These are phyloP conservation scores for Dreissena polymorpha DNA, from an alignment of 1,140 invertebrate species.

Conservation along the genomic window DNA sequence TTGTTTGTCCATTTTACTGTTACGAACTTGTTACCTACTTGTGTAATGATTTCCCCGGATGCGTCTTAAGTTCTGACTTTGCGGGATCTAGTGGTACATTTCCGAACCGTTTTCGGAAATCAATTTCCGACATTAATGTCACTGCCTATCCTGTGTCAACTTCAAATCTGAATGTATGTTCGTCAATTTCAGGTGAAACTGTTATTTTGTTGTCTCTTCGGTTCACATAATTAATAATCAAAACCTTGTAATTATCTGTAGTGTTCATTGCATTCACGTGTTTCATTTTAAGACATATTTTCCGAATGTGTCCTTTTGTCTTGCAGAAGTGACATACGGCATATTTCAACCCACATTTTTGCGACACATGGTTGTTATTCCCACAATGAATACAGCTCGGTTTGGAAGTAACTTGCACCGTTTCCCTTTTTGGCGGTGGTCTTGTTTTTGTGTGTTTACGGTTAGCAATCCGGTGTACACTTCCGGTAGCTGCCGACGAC, in stretches of 20 bases:
- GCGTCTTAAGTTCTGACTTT: constrained; percentile 18
- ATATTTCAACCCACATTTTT: not conserved
- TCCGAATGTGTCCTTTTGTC: not conserved
- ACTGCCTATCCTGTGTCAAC: constrained; percentile 45
- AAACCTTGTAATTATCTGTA: not conserved
- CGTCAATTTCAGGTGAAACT: constrained; percentile 8
- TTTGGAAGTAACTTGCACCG: not conserved
- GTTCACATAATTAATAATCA: not conserved
- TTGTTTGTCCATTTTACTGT: constrained; percentile 20
- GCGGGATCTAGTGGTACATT: not conserved
- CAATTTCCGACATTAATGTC: constrained; percentile 19
- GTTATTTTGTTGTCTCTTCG: not conserved
- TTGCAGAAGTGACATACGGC: not conserved
- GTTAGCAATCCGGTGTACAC: not conserved
- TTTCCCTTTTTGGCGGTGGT: not conserved
- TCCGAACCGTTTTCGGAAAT: not conserved
- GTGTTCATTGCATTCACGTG: too few relatives aligned
- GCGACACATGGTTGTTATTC: not conserved
- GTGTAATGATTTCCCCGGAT: constrained; percentile 37
- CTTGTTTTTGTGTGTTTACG: not conserved
- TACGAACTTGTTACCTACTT: not conserved
- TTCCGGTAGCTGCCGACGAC: not conserved
- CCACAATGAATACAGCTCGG: constrained; percentile 16
- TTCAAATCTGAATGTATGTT: constrained; percentile 24
- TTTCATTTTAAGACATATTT: not conserved